A percentile compares a stretch with the other conserved stretches of the same genome.
These are phyloP conservation scores for Epinephelus moara DNA, from an alignment of 2,113 vertebrate genomes.

Conservation along the genomic window DNA sequence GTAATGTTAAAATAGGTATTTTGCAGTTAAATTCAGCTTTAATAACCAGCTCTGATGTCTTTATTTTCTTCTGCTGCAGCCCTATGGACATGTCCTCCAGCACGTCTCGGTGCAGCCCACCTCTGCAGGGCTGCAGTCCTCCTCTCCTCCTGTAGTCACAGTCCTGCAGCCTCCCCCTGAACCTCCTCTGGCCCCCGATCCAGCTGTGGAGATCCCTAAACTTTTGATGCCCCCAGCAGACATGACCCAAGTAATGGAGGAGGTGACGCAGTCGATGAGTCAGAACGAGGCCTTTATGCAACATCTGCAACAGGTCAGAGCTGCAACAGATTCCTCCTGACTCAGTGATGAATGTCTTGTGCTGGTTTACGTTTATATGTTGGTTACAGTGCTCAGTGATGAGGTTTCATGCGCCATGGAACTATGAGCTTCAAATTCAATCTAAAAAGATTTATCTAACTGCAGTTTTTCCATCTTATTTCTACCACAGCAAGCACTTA, in stretches of 20 bases:
- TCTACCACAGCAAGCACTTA: constrained; percentile 75
- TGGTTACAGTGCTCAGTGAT: not conserved
- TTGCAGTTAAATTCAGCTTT: not conserved
- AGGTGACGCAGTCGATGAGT: constrained; percentile 61
- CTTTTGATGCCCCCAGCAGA: constrained; percentile 72
- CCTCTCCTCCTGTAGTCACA: constrained; percentile 72
- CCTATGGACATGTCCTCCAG: constrained; percentile 73
- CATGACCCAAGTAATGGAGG: constrained; percentile 69
- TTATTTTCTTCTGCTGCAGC: constrained; percentile 42
- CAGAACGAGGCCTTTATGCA: constrained; percentile 81
- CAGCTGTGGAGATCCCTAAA: constrained; percentile 67
- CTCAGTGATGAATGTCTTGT: not conserved
- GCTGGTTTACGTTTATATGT: not conserved
- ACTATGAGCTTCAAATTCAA: not conserved
- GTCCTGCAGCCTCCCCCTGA: constrained; percentile 74
- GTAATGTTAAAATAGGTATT: not conserved
- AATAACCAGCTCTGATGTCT: not conserved
- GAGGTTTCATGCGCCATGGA: too few species aligned
- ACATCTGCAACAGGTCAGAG: constrained; percentile 81
- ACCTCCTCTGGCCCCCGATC: constrained; percentile 46
- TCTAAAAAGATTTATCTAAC: not conserved
- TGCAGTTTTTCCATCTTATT: constrained; percentile 2
- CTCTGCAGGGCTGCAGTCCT: constrained; percentile 54
- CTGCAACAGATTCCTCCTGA: not conserved
- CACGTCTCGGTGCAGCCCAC: constrained; percentile 62